phyloP scores from a whole-genome alignment of 2,113 vertebrate species.

The Papio anubis region DNA sequence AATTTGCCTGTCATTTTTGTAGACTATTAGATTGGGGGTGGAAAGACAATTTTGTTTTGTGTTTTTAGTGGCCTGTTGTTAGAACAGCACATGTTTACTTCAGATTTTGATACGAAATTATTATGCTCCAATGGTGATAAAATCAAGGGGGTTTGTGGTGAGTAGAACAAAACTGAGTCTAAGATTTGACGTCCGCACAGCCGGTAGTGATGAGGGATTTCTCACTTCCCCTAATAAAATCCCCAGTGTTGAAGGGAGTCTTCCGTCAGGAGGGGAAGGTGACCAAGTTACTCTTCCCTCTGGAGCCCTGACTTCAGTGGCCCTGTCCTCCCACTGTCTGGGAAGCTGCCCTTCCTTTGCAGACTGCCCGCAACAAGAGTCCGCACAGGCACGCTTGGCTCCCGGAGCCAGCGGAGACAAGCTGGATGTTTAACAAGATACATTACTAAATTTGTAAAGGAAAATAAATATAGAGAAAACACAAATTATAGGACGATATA shows the following conservation, averaged over 20 bases:
- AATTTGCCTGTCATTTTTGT: background rate
- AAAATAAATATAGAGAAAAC: background rate
- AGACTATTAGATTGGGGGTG: background rate
- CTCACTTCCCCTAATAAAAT: background rate
- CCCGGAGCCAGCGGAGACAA: background rate
- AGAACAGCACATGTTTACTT: conserved; percentile 5
- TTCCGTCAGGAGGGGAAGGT: background rate
- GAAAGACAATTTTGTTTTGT: background rate
- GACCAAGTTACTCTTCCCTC: background rate
- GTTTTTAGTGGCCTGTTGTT: background rate
- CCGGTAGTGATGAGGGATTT: background rate
- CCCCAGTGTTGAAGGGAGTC: background rate
- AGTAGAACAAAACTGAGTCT: background rate
- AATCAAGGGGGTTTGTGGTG: background rate
- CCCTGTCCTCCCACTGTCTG: no score
- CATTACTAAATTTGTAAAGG: background rate
- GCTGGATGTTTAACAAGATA: background rate
- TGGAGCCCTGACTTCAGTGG: background rate
- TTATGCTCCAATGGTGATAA: background rate
- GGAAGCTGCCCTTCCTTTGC: background rate
- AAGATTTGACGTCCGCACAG: background rate
- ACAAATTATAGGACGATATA: background rate
- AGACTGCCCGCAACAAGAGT: no score
- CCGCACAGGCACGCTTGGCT: no score
- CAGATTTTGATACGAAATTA: background rate